Evolutionary conservation across 2,888 invertebrate genomes (phyloP).

Genomic region (Eubasilissa splendida): DNA sequence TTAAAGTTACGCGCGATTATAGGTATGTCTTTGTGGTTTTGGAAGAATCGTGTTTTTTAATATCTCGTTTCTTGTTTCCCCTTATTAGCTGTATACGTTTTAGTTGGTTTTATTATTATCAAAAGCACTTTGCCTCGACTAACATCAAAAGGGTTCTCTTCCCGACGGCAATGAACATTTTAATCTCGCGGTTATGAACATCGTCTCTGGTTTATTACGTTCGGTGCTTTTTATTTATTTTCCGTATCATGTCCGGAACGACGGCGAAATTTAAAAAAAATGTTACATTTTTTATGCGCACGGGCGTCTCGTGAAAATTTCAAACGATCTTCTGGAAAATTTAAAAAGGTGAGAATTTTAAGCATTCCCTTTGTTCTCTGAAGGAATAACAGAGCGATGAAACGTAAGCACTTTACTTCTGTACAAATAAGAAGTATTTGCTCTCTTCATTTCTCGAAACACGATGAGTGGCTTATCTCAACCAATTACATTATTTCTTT

Average conservation of each 20-base stretch:
- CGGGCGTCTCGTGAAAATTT: slow-evolving; percentile 5
- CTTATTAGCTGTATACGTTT: too few species aligned
- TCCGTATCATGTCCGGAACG: neutral
- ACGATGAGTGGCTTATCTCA: too few species aligned
- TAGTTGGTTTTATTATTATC: neutral
- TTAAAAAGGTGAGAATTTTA: slow-evolving; percentile 20
- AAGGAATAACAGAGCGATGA: neutral
- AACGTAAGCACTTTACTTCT: neutral
- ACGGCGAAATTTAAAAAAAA: slow-evolving; percentile 7
- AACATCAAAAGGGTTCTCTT: slow-evolving; percentile 4
- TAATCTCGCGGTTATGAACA: slow-evolving; percentile 13
- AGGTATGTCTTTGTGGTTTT: too few species aligned
- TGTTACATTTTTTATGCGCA: slow-evolving; percentile 1
- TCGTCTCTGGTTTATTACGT: neutral
- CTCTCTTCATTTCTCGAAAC: too few species aligned
- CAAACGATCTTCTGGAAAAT: neutral
- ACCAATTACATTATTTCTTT: too few species aligned
- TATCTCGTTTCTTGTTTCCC: too few species aligned
- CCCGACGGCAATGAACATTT: slow-evolving; percentile 5
- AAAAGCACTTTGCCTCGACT: neutral
- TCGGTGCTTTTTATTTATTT: neutral
- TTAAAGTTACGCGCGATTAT: too few species aligned
- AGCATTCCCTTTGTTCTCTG: slow-evolving; percentile 28
- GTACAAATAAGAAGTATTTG: neutral
- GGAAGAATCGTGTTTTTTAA: too few species aligned